Conservation (phyloP, 2,113 vertebrate genomes). For the Aptenodytes patagonicus region DNA sequence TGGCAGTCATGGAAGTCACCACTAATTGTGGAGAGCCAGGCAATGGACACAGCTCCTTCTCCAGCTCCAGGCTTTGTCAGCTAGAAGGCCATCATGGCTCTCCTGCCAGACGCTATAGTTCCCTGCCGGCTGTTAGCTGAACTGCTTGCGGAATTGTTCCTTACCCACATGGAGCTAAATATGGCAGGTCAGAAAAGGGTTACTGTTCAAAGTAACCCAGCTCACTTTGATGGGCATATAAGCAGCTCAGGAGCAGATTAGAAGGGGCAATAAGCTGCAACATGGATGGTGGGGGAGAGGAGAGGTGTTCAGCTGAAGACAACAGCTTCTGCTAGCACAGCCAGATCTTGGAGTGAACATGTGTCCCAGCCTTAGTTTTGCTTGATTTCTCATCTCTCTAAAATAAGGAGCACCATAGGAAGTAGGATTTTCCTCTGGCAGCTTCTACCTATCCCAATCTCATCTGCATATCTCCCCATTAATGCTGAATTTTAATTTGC, state of each 20-base stretch:
- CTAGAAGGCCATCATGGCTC: neutral
- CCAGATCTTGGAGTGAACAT: neutral
- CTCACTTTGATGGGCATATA: rapidly evolving
- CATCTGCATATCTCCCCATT: neutral
- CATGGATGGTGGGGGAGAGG: neutral
- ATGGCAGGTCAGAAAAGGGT: neutral
- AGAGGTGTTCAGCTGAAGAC: neutral
- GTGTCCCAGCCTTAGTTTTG: neutral
- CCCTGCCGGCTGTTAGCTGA: neutral
- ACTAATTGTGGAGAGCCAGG: neutral
- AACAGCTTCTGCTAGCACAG: neutral
- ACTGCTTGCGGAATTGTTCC: neutral
- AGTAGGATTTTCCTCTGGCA: neutral
- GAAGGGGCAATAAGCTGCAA: neutral
- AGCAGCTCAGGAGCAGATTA: neutral
- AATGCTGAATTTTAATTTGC: neutral
- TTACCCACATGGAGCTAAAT: neutral
- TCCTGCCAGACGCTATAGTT: neutral
- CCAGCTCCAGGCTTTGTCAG: neutral
- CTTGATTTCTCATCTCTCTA: neutral
- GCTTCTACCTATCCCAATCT: neutral
- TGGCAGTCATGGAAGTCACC: neutral
- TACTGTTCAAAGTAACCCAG: neutral
- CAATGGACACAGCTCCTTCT: neutral
- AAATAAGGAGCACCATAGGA: neutral